Base-by-base conservation (phyloP, 2,113 vertebrate genomes). In the Megaleporinus macrocephalus region DNA sequence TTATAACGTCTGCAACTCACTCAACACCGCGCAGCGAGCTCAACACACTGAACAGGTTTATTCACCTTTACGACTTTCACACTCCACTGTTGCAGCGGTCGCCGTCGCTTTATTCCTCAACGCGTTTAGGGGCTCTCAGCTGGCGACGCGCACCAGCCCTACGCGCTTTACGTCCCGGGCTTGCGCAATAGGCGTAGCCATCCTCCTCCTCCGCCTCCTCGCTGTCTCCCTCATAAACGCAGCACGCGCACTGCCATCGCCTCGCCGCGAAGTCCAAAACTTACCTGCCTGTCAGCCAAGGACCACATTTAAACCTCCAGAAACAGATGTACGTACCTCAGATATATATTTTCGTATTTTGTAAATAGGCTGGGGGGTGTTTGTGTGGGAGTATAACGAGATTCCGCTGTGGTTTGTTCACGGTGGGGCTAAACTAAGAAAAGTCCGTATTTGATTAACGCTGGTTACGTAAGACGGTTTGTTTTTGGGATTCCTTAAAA, bases 321-420 rank as follows among this genome's bases (percentile, higher is more conserved):
- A 55, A 77, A 62, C 81, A 41, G 57, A 87, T 83, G 87, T 89
- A 89, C 26, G 87, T 89, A 87, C 77, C 12, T 2, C 26, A 71
- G 18, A 29, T 62, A 30, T 69, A 74, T 72, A 49, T 49, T 11
- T 13, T 49, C 47, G 7, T 49, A 11, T 49, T 10, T 49, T 49
- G 4, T 14, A 49, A 13, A 1, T 49, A n/a, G n/a, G n/a, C n/a
- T n/a, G n/a, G n/a, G n/a, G n/a, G n/a, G 36, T 36, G 36, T 36
- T 36, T 36, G 36, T 36, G 36, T 36, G 7, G 36, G 36, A 7
- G 36, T 36, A 4, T 36, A 4, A 4, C 3, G 36, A 36, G 36
- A 7, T 7, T 36, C 36, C 36, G 36, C 7, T 36, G 36, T 36
- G 7, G 36, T 7, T 36, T 36, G 36, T 36, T 36, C 36, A 36